Evolutionary conservation across 1,140 invertebrate genomes (phyloP).

Genomic region (Pogonomyrmex californicus): DNA sequence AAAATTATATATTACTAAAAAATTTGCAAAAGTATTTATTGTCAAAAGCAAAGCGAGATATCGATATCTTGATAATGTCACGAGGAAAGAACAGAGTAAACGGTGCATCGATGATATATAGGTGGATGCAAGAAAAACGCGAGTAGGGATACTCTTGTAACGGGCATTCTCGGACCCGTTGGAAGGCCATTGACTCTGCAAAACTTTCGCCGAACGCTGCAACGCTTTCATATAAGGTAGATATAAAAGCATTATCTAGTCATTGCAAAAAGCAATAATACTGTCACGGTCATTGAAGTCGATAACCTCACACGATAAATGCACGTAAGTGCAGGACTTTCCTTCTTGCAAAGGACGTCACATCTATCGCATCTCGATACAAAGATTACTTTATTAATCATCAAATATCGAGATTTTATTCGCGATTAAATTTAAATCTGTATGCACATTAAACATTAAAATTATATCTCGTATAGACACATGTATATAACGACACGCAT

Average conservation of each 20-base stretch:
- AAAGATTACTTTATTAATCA: neutral
- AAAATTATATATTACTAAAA: too few species aligned
- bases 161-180: slow-evolving; percentile 54
- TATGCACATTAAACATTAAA: neutral
- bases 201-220: slow-evolving; percentile 67
- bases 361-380: neutral
- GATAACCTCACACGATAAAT: neutral
- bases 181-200: slow-evolving; percentile 71
- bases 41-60: slow-evolving; percentile 25
- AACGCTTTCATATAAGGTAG: slow-evolving; percentile 67
- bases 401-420: neutral
- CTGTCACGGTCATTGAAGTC: slow-evolving; percentile 3
- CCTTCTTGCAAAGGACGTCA: neutral
- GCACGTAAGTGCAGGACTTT: neutral
- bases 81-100: slow-evolving; percentile 14
- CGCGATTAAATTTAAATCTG: neutral
- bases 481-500: neutral
- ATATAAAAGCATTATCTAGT: slow-evolving; percentile 36
- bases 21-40: neutral
- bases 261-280: slow-evolving; percentile 14
- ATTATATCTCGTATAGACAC: neutral
- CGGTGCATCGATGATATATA: slow-evolving; percentile 35
- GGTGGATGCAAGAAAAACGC: slow-evolving; percentile 61
- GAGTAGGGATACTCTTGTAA: slow-evolving; percentile 60
- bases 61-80: neutral